phyloP scores from a whole-genome alignment of 2,113 vertebrate species.

The Oncorhynchus kisutch region DNA sequence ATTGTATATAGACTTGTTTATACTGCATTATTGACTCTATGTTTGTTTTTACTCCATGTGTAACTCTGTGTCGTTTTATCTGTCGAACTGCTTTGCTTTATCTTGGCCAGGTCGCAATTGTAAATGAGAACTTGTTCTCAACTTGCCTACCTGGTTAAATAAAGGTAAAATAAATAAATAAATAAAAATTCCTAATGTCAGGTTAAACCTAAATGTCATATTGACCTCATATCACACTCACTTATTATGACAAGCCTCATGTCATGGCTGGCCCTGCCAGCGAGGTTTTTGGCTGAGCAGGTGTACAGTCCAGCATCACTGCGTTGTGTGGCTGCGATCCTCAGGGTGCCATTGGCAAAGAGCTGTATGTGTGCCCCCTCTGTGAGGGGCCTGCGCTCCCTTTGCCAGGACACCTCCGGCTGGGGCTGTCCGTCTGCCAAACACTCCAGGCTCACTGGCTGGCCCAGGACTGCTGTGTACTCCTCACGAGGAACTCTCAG shows the following conservation, averaged over 20 bases:
- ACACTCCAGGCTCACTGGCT: constrained; percentile 69
- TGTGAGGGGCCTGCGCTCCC: constrained; percentile 63
- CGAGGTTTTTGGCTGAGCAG: constrained; percentile 72
- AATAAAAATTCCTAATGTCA: background rate
- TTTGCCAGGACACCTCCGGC: constrained; percentile 73
- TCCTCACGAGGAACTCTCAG: constrained; percentile 67
- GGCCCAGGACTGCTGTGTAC: constrained; percentile 66
- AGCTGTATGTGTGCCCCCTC: constrained; percentile 50
- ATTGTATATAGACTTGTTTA: no score
- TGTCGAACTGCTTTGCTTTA: no score
- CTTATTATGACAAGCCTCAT: constrained; percentile 62
- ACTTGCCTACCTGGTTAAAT: no score
- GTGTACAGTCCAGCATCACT: constrained; percentile 72
- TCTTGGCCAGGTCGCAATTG: no score
- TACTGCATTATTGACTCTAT: no score
- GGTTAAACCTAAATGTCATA: background rate
- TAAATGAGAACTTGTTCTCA: no score
- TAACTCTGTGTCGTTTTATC: no score
- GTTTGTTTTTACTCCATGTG: no score
- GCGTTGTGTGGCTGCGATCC: constrained; percentile 64
- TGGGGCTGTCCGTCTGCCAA: constrained; percentile 72
- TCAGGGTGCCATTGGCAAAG: constrained; percentile 75
- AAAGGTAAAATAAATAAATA: no score
- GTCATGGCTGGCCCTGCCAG: constrained; percentile 73
- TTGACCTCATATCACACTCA: background rate